phyloP scores from a whole-genome alignment of 2,113 vertebrate genomes.

The Neopipo cinnamomea region DNA sequence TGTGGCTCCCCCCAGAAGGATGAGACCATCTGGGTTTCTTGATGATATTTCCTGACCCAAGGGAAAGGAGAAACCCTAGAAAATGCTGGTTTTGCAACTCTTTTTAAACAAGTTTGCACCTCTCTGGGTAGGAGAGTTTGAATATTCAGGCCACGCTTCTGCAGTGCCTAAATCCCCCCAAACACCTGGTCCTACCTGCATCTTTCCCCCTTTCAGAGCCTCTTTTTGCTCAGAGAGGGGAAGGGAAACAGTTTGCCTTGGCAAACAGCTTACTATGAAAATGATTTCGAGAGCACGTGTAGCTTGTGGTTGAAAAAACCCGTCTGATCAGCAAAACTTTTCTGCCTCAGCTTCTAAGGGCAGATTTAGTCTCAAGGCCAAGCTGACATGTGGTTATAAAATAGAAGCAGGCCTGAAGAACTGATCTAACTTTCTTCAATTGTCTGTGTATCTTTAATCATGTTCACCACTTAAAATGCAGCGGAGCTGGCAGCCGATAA shows the following conservation, averaged over 20 bases:
- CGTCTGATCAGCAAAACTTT: constrained; percentile 28
- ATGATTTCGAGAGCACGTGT: background rate
- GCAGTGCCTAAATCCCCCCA: background rate
- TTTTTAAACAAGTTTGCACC: background rate
- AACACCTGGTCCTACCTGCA: background rate
- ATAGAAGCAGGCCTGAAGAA: constrained; percentile 55
- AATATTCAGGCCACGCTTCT: fast-evolving
- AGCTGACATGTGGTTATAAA: constrained; percentile 59
- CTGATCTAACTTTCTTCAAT: constrained; percentile 41
- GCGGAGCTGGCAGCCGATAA: constrained; percentile 60
- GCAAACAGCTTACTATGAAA: background rate
- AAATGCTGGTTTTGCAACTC: background rate
- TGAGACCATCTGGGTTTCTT: background rate
- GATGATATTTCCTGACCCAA: background rate
- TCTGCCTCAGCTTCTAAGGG: constrained; percentile 32
- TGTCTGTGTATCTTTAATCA: constrained; percentile 65
- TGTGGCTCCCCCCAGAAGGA: background rate
- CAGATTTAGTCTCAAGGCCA: constrained; percentile 39
- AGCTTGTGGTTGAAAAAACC: constrained; percentile 25
- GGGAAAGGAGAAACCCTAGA: background rate
- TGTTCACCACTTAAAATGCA: constrained; percentile 63
- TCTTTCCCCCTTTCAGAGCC: background rate
- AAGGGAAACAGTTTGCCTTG: background rate
- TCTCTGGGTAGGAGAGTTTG: background rate
- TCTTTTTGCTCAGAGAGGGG: background rate